phyloP scores from a whole-genome alignment of 2,797 vertebrate genomes.

The Psittacula derbiana region DNA sequence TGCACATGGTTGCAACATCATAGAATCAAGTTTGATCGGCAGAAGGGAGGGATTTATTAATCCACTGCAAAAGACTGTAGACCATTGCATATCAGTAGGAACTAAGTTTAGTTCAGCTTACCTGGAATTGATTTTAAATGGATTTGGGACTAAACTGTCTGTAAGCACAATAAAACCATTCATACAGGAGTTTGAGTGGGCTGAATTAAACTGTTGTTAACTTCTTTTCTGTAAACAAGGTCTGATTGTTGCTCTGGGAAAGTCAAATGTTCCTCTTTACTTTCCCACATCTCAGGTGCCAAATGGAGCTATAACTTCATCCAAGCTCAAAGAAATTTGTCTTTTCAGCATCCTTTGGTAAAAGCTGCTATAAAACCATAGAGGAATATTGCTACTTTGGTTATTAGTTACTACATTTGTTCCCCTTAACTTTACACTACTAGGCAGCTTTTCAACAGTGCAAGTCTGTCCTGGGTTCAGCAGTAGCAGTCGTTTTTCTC shows the following conservation, averaged over 20 bases:
- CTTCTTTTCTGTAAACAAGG: not conserved
- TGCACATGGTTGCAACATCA: not conserved
- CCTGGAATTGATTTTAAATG: not conserved
- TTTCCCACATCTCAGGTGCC: not conserved
- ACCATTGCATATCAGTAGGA: not conserved
- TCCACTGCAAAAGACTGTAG: not conserved
- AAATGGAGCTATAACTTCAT: not conserved
- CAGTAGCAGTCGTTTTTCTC: not conserved
- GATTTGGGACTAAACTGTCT: not conserved
- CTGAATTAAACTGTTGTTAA: not conserved
- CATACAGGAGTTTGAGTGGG: not conserved
- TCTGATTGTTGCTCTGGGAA: constrained; percentile 8
- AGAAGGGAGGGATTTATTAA: not conserved
- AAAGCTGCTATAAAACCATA: not conserved
- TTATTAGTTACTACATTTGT: not conserved
- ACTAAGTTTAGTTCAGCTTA: not conserved
- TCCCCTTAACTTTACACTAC: not conserved
- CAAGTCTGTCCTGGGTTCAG: not conserved
- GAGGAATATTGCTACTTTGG: not conserved
- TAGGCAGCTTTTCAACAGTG: not conserved
- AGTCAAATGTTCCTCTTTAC: not conserved
- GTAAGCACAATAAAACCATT: not conserved
- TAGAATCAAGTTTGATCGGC: not conserved
- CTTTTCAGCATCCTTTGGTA: not conserved
- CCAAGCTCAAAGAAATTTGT: not conserved